These are phyloP conservation scores for Drosophila meridionalis DNA, from an alignment of 2,888 invertebrate species.

Conservation along the genomic window DNA sequence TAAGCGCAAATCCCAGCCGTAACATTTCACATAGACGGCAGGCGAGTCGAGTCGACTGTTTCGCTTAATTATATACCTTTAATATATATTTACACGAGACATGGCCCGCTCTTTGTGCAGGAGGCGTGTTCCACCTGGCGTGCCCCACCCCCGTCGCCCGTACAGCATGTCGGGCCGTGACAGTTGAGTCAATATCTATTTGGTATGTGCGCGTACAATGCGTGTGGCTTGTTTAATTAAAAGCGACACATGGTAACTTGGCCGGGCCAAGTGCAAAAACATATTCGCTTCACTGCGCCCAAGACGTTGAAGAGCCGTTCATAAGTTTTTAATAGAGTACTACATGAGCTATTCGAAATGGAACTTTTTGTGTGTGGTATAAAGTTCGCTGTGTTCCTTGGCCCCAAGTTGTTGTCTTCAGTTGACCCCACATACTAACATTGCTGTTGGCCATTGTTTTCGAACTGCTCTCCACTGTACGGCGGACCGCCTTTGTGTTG, in stretches of 20 bases:
- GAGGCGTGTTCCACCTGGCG: constrained; percentile 26
- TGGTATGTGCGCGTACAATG: constrained; percentile 41
- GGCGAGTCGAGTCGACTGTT: constrained; percentile 6
- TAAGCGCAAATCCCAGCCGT: constrained; percentile 20
- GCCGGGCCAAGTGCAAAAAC: constrained; percentile 18
- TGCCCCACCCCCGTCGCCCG: constrained; percentile 3
- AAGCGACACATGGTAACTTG: constrained; percentile 46
- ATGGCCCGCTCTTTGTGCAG: constrained; percentile 14
- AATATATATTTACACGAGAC: constrained; percentile 47
- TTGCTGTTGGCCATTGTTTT: constrained; percentile 23
- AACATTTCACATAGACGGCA: constrained; percentile 6
- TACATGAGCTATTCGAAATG: constrained; percentile 3
- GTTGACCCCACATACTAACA: constrained; percentile 11
- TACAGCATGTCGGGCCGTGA: constrained; percentile 29
- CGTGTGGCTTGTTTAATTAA: constrained; percentile 64
- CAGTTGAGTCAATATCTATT: constrained; percentile 74
- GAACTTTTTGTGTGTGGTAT: constrained; percentile 6
- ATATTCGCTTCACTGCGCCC: constrained; percentile 34
- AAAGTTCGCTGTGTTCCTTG: constrained; percentile 3
- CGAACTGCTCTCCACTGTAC: constrained; percentile 5
- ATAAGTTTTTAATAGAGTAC: constrained; percentile 14
- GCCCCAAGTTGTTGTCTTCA: constrained; percentile 1
- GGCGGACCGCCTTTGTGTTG: constrained; percentile 29
- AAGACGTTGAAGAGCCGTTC: constrained; percentile 16
- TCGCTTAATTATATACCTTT: constrained; percentile 28